These are phyloP conservation scores for Stictonetta naevosa DNA, from an alignment of 2,113 vertebrate genomes.

Conservation along the genomic window DNA sequence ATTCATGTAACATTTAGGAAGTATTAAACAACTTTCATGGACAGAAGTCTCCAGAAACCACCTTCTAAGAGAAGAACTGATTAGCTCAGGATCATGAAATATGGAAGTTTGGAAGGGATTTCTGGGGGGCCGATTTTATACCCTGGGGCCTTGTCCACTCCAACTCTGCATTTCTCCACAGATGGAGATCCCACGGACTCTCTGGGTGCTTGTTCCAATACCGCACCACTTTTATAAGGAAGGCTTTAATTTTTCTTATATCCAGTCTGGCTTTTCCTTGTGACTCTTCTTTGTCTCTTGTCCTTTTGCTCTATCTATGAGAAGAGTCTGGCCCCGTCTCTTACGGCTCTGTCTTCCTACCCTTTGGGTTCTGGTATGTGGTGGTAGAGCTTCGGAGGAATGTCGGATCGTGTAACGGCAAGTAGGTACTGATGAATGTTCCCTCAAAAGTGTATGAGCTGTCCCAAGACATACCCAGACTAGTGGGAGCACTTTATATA, in stretches of 20 bases:
- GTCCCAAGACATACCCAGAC: background rate
- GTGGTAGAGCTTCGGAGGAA: background rate
- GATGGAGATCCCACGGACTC: background rate
- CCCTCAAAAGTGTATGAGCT: background rate
- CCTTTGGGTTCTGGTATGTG: background rate
- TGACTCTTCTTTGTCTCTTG: background rate
- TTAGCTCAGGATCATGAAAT: background rate
- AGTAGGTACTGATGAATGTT: background rate
- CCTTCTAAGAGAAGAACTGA: background rate
- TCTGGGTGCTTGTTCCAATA: fast-evolving
- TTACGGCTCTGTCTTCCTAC: background rate
- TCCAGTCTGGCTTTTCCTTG: background rate
- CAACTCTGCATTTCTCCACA: fast-evolving
- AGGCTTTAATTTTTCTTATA: background rate
- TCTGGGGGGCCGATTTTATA: background rate
- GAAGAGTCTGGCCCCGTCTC: background rate
- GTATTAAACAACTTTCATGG: background rate
- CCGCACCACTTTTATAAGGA: background rate
- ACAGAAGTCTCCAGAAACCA: background rate
- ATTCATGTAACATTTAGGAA: background rate
- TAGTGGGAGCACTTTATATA: background rate
- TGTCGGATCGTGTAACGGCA: background rate
- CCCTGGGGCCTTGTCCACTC: background rate
- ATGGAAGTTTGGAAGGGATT: background rate
- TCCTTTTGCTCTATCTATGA: background rate